Percentiles rank a stretch among this genome's conserved stretches.
Evolutionary conservation across 35 echinoderm and acorn worm genomes (phyloP).

Genomic region (Ptychodera flava): DNA sequence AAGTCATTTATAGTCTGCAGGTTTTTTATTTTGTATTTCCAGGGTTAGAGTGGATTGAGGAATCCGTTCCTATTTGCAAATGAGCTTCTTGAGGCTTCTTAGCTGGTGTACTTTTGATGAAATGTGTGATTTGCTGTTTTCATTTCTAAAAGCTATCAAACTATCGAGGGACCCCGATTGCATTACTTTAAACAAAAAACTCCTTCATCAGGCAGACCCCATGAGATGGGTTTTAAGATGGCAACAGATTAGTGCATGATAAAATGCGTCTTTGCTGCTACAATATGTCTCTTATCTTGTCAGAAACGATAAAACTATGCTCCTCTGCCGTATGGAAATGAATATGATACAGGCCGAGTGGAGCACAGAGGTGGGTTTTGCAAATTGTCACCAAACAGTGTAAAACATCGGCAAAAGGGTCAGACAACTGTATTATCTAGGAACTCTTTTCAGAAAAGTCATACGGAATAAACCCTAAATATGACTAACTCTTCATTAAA

Average conservation of each 20-base stretch:
- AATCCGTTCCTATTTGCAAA: too few species aligned
- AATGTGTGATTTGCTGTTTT: background rate
- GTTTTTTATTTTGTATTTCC: too few species aligned
- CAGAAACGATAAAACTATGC: background rate
- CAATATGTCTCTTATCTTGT: background rate
- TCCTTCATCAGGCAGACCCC: background rate
- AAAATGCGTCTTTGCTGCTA: background rate
- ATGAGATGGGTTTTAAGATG: background rate
- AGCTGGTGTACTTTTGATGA: background rate
- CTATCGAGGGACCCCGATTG: background rate
- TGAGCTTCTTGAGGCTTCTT: too few species aligned
- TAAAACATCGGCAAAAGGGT: too few species aligned
- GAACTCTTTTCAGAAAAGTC: too few species aligned
- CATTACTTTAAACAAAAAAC: conserved; percentile 2
- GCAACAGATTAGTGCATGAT: background rate
- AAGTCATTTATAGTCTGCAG: too few species aligned
- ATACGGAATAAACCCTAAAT: too few species aligned
- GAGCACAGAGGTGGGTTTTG: background rate
- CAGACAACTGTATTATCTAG: too few species aligned
- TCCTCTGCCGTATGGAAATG: background rate
- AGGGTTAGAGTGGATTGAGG: too few species aligned
- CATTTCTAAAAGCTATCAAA: background rate
- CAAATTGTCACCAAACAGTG: background rate
- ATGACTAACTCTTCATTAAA: too few species aligned
- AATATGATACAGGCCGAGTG: background rate